A percentile compares a stretch with the other conserved stretches of the same genome.
These are phyloP conservation scores for Loxodonta africana DNA, from an alignment of 2,113 vertebrate genomes.

Conservation along the genomic window DNA sequence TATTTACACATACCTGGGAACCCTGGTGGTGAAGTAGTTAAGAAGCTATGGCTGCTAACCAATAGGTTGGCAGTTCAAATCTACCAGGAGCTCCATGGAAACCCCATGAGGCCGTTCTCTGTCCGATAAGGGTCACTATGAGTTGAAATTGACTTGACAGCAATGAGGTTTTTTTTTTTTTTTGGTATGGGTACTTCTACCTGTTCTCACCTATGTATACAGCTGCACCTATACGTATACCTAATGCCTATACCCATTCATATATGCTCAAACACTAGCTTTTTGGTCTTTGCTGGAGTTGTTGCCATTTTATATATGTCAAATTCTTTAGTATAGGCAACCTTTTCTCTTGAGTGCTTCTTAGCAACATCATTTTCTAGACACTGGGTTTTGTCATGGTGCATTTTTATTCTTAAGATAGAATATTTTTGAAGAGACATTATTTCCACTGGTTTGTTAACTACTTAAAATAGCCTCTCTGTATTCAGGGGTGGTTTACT, in stretches of 20 bases:
- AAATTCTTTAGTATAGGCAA: background rate
- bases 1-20: background rate
- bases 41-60: background rate
- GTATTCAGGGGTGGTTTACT: conserved; percentile 68
- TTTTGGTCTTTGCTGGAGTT: background rate
- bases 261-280: background rate
- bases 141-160: background rate
- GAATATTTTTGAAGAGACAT: conserved; percentile 38
- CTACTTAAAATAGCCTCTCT: background rate
- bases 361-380: background rate
- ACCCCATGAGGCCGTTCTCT: background rate
- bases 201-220: background rate
- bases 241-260: background rate
- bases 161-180: too few relatives aligned
- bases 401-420: conserved; percentile 49
- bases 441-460: conserved; percentile 55
- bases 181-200: background rate
- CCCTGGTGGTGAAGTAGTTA: too few relatives aligned
- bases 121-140: background rate
- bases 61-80: background rate
- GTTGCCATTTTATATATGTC: background rate
- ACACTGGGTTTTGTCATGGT: conserved; percentile 13
- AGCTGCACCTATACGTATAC: background rate
- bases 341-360: background rate
- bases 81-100: background rate